These are phyloP conservation scores for Brachymystax lenok DNA, from an alignment of 2,797 vertebrate genomes.

Conservation along the genomic window DNA sequence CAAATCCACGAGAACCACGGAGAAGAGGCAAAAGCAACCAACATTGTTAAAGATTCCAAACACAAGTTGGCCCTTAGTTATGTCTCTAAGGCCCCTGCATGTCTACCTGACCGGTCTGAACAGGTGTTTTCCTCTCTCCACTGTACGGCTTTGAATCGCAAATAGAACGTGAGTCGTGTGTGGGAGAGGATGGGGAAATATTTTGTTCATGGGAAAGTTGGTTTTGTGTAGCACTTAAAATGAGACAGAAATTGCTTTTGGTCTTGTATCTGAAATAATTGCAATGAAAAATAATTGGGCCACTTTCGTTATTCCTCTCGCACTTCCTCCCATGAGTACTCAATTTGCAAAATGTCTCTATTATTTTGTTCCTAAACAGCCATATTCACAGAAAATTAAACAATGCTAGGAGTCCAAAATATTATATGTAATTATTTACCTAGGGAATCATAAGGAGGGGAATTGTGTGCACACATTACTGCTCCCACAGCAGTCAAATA, in stretches of 20 bases:
- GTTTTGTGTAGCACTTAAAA: neutral
- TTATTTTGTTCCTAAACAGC: neutral
- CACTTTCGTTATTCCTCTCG: neutral
- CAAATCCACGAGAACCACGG: slow-evolving; percentile 47
- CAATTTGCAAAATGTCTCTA: slow-evolving; percentile 4
- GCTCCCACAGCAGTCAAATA: neutral
- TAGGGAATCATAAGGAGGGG: slow-evolving; percentile 22
- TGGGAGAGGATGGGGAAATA: slow-evolving; percentile 34
- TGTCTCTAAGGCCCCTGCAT: slow-evolving; percentile 40
- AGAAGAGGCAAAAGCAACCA: slow-evolving; percentile 25
- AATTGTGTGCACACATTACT: neutral
- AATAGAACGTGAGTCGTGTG: slow-evolving; percentile 13
- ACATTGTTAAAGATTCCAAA: slow-evolving; percentile 41
- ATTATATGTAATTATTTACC: slow-evolving; percentile 26
- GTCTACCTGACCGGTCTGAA: slow-evolving; percentile 41
- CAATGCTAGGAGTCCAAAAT: slow-evolving; percentile 10
- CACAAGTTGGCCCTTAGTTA: slow-evolving; percentile 33
- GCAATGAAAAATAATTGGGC: neutral
- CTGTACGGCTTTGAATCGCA: slow-evolving; percentile 23
- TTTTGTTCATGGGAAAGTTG: slow-evolving; percentile 21
- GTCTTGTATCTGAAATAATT: neutral
- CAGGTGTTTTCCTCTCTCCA: slow-evolving; percentile 53
- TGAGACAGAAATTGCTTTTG: neutral
- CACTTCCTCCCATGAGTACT: neutral
- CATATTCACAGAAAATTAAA: slow-evolving; percentile 19